Conservation (phyloP, 2,888 invertebrate genomes). For the Eupithecia subumbrata region DNA sequence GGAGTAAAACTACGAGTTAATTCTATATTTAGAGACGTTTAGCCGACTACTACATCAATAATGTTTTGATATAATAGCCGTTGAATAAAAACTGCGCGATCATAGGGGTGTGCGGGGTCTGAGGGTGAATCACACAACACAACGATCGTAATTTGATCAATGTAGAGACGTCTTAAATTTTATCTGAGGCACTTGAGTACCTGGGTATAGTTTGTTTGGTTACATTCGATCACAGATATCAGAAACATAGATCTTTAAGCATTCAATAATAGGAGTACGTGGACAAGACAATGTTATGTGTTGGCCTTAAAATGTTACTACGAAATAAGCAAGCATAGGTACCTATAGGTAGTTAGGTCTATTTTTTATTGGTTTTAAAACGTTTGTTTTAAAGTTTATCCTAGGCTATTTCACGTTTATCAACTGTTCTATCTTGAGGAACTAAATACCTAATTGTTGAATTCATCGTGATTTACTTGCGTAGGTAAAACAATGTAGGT, state of each 20-base stretch:
- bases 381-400: neutral
- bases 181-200: neutral
- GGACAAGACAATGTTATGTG: neutral
- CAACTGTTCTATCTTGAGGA: neutral
- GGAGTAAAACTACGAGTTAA: constrained; percentile 63
- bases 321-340: neutral
- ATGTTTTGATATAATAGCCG: constrained; percentile 26
- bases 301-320: neutral
- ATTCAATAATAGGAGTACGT: neutral
- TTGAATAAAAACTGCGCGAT: constrained; percentile 41
- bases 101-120: constrained; percentile 38
- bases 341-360: no score
- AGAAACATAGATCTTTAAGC: no score
- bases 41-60: constrained; percentile 32
- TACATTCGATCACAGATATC: no score
- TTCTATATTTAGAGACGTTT: constrained; percentile 25
- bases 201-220: neutral
- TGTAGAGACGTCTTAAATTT: neutral
- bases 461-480: neutral
- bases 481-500: neutral
- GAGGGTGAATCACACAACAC: constrained; percentile 23
- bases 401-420: neutral
- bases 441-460: neutral
- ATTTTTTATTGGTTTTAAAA: neutral
- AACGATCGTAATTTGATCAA: constrained; percentile 35